phyloP scores from a whole-genome alignment of 2,888 invertebrate species.

The Acrobasis consociella region DNA sequence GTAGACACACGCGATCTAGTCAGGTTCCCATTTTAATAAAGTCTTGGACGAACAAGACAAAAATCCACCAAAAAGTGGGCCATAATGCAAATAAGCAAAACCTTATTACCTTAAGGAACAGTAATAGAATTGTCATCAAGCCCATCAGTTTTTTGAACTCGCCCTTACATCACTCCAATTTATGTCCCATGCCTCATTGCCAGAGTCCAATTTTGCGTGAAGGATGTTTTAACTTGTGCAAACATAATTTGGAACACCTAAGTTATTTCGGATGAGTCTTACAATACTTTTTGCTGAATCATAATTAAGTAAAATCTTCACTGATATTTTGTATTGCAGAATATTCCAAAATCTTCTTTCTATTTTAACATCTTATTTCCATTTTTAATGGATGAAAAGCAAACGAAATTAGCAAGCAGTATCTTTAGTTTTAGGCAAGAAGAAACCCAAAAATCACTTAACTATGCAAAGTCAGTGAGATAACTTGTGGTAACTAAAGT shows the following conservation, averaged over 20 bases:
- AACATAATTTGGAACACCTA: background rate
- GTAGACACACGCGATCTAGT: too few relatives aligned
- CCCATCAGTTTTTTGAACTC: conserved; percentile 14
- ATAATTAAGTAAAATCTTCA: conserved; percentile 1
- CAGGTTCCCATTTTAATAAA: too few relatives aligned
- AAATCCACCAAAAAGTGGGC: background rate
- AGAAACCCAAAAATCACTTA: conserved; percentile 55
- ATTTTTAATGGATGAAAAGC: conserved; percentile 2
- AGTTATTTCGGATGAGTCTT: conserved; percentile 1
- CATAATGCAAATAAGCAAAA: background rate
- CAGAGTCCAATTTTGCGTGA: background rate
- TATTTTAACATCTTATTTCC: background rate
- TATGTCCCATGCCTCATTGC: background rate
- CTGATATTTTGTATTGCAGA: background rate
- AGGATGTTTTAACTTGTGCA: conserved; percentile 3
- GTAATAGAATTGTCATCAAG: conserved; percentile 31
- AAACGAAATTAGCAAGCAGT: background rate
- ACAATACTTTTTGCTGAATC: background rate
- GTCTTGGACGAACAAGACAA: background rate
- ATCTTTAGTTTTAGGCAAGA: conserved; percentile 51
- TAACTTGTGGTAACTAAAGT: conserved; percentile 32
- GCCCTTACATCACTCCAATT: conserved; percentile 24
- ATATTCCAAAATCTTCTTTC: background rate
- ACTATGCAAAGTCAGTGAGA: conserved; percentile 43
- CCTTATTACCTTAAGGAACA: conserved; percentile 28